Evolutionary conservation across 2,113 vertebrate species (phyloP).

Genomic region (Catharus minimus): DNA sequence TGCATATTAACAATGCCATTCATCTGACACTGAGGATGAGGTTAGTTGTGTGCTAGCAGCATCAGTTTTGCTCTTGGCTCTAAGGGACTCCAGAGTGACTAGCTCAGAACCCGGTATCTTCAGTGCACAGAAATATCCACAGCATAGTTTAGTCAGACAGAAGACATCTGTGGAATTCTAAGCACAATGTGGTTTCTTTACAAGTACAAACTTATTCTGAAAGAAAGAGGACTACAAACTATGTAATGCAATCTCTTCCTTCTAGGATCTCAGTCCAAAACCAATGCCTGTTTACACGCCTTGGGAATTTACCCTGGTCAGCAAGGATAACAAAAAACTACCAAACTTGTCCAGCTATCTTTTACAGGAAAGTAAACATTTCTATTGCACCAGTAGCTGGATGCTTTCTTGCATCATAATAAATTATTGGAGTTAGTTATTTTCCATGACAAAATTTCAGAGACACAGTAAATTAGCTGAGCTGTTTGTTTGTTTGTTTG

Average conservation of each 20-base stretch:
- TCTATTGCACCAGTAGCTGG: background rate
- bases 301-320: background rate
- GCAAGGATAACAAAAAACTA: background rate
- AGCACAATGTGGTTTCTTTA: background rate
- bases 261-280: background rate
- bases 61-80: background rate
- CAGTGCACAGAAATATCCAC: background rate
- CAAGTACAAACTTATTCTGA: background rate
- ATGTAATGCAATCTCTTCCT: background rate
- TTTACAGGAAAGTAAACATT: background rate
- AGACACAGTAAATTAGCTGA: background rate
- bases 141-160: background rate
- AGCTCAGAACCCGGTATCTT: background rate
- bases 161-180: background rate
- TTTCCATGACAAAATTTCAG: background rate
- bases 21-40: background rate
- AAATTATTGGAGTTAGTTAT: background rate
- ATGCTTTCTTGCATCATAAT: background rate
- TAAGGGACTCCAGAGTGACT: background rate
- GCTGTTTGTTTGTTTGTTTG: background rate
- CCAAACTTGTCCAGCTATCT: background rate
- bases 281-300: background rate
- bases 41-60: background rate
- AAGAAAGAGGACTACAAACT: background rate
- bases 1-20: background rate